Evolutionary conservation across 2,113 vertebrate genomes (phyloP).

Genomic region (Semnopithecus entellus): DNA sequence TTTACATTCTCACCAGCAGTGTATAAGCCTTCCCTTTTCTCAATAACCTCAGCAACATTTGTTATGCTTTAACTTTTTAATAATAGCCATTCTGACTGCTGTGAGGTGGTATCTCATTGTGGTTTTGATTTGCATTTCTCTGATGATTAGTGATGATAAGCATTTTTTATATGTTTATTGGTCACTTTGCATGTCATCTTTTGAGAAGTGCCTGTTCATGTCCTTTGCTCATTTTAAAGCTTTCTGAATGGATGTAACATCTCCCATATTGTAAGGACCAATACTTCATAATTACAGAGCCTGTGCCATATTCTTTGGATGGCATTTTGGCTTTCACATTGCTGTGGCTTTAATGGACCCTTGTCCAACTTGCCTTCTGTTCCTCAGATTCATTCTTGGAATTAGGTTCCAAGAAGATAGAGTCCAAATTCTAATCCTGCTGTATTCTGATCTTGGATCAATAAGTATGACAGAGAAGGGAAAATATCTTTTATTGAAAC

Average conservation of each 20-base stretch:
- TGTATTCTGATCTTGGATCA: neutral
- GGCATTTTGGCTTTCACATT: slow-evolving; percentile 9
- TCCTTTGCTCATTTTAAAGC: neutral
- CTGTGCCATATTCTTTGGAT: neutral
- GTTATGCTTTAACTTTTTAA: too few species aligned
- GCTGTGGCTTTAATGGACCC: neutral
- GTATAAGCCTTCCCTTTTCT: too few species aligned
- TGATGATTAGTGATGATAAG: too few species aligned
- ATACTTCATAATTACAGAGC: slow-evolving; percentile 43
- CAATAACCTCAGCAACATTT: too few species aligned
- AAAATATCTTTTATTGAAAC: neutral
- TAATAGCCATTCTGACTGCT: too few species aligned
- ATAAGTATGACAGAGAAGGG: neutral
- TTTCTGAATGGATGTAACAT: neutral
- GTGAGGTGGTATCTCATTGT: too few species aligned
- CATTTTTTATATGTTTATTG: too few species aligned
- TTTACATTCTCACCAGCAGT: too few species aligned
- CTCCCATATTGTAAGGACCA: slow-evolving; percentile 14
- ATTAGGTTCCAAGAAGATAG: neutral
- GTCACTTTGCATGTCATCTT: too few species aligned
- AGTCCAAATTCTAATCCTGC: slow-evolving; percentile 44
- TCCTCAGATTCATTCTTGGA: neutral
- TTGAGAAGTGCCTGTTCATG: too few species aligned
- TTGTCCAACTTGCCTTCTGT: slow-evolving; percentile 33
- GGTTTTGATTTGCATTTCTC: too few species aligned